A percentile compares a stretch with the other conserved stretches of the same genome.
Evolutionary conservation across 2,888 invertebrate species (phyloP).

Genomic region (Leucophenga montana): DNA sequence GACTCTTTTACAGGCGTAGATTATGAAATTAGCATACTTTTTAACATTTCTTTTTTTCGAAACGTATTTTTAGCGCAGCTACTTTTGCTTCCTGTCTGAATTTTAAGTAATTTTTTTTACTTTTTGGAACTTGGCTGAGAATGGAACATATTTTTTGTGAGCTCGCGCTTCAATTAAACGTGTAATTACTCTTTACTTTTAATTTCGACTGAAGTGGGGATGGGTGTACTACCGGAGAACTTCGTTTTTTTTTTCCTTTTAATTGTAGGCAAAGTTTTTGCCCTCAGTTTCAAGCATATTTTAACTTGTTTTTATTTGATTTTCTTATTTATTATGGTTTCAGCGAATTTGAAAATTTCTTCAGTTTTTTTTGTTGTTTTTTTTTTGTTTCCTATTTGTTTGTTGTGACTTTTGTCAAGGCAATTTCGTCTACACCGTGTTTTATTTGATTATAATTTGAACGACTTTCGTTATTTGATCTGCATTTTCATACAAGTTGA

Average conservation of each 20-base stretch:
- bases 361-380: too few relatives aligned
- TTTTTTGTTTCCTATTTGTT: constrained; percentile 40
- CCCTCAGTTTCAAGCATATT: constrained; percentile 55
- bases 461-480: constrained; percentile 34
- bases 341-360: constrained; percentile 37
- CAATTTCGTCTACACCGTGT: constrained; percentile 27
- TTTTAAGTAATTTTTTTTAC: constrained; percentile 59
- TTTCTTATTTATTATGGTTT: constrained; percentile 61
- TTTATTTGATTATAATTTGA: constrained; percentile 49
- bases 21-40: constrained; percentile 70
- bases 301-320: constrained; percentile 62
- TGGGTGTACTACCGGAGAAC: constrained; percentile 41
- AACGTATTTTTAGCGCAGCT: too few relatives aligned
- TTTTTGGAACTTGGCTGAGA: constrained; percentile 18
- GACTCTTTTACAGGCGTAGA: constrained; percentile 46
- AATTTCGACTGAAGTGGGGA: constrained; percentile 38
- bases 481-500: neutral
- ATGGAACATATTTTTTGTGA: constrained; percentile 57
- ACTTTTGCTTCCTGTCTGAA: constrained; percentile 48
- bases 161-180: constrained; percentile 70
- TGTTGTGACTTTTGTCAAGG: constrained; percentile 52
- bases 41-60: constrained; percentile 48
- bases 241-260: constrained; percentile 46
- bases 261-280: constrained; percentile 36
- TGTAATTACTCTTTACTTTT: constrained; percentile 65